Conservation (phyloP, 1,140 invertebrate genomes). For the Agraylea sexmaculata region DNA sequence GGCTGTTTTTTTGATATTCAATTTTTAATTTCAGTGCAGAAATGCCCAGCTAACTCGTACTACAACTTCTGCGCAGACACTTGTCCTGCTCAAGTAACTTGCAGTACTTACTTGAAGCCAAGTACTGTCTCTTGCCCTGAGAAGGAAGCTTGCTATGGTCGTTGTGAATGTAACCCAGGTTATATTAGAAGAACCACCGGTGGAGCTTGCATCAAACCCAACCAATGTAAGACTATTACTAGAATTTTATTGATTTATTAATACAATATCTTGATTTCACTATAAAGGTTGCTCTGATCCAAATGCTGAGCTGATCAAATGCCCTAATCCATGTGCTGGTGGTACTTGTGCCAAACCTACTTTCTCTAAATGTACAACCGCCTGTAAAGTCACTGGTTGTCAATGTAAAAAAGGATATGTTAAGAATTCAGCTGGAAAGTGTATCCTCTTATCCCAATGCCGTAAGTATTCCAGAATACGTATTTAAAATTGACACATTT, state of each 20-base stretch:
- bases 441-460: no score
- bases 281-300: slow-evolving; percentile 9
- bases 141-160: neutral
- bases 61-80: neutral
- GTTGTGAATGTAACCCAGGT: slow-evolving; percentile 4
- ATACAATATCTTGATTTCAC: no score
- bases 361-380: slow-evolving; percentile 6
- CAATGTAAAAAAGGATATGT: slow-evolving; percentile 13
- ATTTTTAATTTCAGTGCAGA: no score
- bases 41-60: slow-evolving; percentile 1
- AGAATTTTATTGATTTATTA: no score
- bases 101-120: neutral
- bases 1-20: no score
- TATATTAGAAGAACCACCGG: no score
- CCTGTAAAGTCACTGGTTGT: slow-evolving; percentile 5
- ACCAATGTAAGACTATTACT: no score
- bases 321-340: slow-evolving; percentile 11
- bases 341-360: slow-evolving; percentile 7
- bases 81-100: slow-evolving; percentile 3
- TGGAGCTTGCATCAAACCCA: slow-evolving; percentile 1
- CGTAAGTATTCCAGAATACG: no score
- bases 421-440: slow-evolving; percentile 8
- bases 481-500: no score
- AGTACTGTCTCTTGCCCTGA: neutral
- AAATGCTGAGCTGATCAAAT: slow-evolving; percentile 7